Percentiles rank a stretch among this genome's conserved stretches.
These are phyloP conservation scores for Acrocera orbiculus DNA, from an alignment of 2,888 invertebrate genomes.

Conservation along the genomic window DNA sequence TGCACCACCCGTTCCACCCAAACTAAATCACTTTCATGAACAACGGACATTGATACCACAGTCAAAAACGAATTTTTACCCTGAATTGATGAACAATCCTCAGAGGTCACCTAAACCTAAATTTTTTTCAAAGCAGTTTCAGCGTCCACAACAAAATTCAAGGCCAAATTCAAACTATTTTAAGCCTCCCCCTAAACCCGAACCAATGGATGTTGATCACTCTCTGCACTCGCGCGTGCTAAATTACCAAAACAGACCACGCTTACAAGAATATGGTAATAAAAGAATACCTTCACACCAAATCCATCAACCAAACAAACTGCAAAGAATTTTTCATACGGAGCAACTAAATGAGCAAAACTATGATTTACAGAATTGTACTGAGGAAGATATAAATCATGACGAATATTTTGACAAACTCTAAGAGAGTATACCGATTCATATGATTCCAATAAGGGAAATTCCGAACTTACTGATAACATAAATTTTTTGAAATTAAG, in stretches of 20 bases:
- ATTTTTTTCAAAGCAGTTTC: no score
- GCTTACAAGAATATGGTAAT: not conserved
- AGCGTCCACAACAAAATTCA: no score
- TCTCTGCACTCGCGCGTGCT: conserved; percentile 7
- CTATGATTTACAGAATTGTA: no score
- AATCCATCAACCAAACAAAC: no score
- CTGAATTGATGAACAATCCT: conserved; percentile 3
- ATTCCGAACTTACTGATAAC: not conserved
- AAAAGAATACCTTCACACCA: no score
- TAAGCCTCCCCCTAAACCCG: conserved; percentile 8
- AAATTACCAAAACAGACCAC: conserved; percentile 9
- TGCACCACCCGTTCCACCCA: conserved; percentile 3
- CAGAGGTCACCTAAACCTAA: no score
- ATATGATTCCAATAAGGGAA: no score
- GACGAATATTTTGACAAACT: not conserved
- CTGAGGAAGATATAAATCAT: not conserved
- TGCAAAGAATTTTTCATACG: conserved; percentile 2
- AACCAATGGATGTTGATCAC: conserved; percentile 10
- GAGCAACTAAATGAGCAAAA: no score
- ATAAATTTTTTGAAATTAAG: conserved; percentile 11
- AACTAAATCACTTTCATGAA: not conserved
- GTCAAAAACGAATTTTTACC: conserved; percentile 1
- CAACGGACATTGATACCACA: not conserved
- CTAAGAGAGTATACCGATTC: not conserved
- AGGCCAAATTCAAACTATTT: no score